Percentiles rank a stretch among this genome's conserved stretches.
Evolutionary conservation across 2,888 invertebrate genomes (phyloP).

Genomic region (Conistra vaccinii): DNA sequence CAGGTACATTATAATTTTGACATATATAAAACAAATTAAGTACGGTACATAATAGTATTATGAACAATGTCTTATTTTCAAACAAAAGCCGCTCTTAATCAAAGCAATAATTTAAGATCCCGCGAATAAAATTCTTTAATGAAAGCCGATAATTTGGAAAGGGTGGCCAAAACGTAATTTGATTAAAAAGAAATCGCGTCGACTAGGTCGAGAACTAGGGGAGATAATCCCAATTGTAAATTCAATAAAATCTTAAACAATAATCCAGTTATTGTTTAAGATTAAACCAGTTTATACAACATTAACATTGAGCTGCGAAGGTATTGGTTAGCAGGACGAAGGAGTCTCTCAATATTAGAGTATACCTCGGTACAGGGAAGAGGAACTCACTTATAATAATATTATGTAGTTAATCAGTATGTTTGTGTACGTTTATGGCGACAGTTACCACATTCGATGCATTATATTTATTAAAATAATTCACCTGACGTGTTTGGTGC

Average conservation of each 20-base stretch:
- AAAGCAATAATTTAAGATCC: conserved; percentile 40
- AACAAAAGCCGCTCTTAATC: conserved; percentile 31
- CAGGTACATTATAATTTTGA: not conserved
- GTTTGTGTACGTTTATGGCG: not conserved
- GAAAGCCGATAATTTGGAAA: conserved; percentile 59
- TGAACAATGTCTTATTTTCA: not conserved
- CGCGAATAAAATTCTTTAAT: conserved; percentile 35
- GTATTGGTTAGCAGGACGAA: conserved; percentile 30
- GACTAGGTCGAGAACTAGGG: conserved; percentile 52
- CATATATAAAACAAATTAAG: not conserved
- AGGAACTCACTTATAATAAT: not conserved
- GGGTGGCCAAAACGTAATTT: conserved; percentile 71
- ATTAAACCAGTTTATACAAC: conserved; percentile 75
- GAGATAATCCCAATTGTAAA: conserved; percentile 80
- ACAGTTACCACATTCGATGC: conserved; percentile 1
- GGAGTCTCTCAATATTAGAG: not conserved
- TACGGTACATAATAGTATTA: too few relatives aligned
- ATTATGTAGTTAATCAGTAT: not conserved
- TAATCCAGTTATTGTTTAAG: too few relatives aligned
- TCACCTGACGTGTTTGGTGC: conserved; percentile 7
- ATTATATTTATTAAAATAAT: conserved; percentile 20
- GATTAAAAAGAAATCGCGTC: conserved; percentile 75
- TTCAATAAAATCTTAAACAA: conserved; percentile 83
- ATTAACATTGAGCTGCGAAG: conserved; percentile 73
- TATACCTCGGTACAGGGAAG: not conserved